phyloP scores from a whole-genome alignment of 2,888 invertebrate genomes.

The Dorcus hopei region DNA sequence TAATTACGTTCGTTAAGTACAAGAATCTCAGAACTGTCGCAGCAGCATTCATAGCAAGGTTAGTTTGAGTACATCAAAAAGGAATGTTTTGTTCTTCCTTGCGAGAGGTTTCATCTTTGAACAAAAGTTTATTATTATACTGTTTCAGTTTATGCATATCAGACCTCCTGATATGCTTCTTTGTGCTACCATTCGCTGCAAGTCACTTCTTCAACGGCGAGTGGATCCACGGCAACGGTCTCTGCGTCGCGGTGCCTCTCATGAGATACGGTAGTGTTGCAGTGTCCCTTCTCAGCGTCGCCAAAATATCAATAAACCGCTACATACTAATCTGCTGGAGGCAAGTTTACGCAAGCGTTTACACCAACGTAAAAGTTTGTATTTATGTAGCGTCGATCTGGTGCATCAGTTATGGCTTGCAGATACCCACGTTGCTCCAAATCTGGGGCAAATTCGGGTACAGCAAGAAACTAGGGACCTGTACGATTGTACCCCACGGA shows the following conservation, averaged over 20 bases:
- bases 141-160: slow-evolving; percentile 78
- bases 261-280: slow-evolving; percentile 88
- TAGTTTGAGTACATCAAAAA: slow-evolving; percentile 23
- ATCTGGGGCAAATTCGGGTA: slow-evolving; percentile 88
- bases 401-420: slow-evolving; percentile 84
- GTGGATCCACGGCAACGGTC: slow-evolving; percentile 74
- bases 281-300: slow-evolving; percentile 83
- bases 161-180: slow-evolving; percentile 82
- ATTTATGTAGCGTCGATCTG: slow-evolving; percentile 85
- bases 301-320: slow-evolving; percentile 82
- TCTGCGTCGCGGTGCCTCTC: slow-evolving; percentile 80
- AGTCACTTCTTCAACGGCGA: slow-evolving; percentile 80
- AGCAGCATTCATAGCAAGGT: slow-evolving; percentile 90
- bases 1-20: slow-evolving; percentile 77
- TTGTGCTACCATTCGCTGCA: slow-evolving; percentile 85
- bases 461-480: slow-evolving; percentile 76
- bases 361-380: slow-evolving; percentile 77
- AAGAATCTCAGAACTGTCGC: slow-evolving; percentile 86
- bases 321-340: slow-evolving; percentile 91
- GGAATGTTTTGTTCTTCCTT: background rate
- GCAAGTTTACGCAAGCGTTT: slow-evolving; percentile 74
- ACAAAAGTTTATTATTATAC: background rate
- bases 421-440: slow-evolving; percentile 79
- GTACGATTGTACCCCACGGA: slow-evolving; percentile 73
- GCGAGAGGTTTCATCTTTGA: background rate